Base-by-base conservation (phyloP, 2,888 invertebrate species). In the Horisme vitalbata region DNA sequence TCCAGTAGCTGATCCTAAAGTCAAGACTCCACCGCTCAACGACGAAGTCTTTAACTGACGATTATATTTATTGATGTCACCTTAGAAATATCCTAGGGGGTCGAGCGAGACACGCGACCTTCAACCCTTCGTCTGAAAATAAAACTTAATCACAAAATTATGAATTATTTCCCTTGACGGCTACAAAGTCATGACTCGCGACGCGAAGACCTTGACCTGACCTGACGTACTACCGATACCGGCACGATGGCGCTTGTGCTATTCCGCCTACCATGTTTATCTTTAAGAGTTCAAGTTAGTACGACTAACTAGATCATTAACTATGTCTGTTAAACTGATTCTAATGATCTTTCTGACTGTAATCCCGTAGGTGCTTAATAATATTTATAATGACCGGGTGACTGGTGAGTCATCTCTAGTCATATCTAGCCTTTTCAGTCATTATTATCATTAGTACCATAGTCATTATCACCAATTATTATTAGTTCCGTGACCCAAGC, bases 151-250 rank as follows among this genome's bases (percentile, higher is more conserved):
- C 2, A 8, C 21, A 3, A 38, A 14, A 24, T 30, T 30, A 34
- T 35, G 31, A 44, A 11, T 8, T 30, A 36, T 36, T 31, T 38
- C 15, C 28, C 24, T 34, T 34, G 32, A 36, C 39, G 23, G 33
- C 32, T 45, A 5, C 41, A 45, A 45, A 45, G 41, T 45, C 45
- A 37, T 26, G 32, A 21, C 32, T 18, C 15, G 26, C 36, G 15
- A 2, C 20, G 31, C 15, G 41, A 10, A 36, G 23, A 36, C 41
- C 47, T 32, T 47, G 47, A 36, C 28, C 47, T 36, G 18, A 36
- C 28, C 36, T n/a, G 34, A 10, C 13, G 12, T 8, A 18, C 12
- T 13, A 45, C 45, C 28, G 34, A 34, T 34, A 34, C 36, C 8
- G 1, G 32, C 24, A 36, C 36, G 24, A 35, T 31, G 21, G 13